Conservation (phyloP, 1,140 invertebrate species). For the Trissolcus basalis region DNA sequence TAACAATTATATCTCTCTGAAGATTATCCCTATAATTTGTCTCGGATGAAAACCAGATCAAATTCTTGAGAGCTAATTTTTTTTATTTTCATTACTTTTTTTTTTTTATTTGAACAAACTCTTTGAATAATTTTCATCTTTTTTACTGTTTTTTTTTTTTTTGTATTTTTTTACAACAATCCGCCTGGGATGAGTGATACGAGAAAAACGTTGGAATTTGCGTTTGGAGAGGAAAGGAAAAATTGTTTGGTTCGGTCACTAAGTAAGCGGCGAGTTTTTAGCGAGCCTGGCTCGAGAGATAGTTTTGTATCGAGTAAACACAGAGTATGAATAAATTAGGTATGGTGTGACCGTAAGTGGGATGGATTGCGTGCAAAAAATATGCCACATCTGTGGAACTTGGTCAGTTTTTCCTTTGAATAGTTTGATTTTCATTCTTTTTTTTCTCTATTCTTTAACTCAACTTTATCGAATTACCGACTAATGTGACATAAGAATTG, state of each 20-base stretch:
- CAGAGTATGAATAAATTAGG: conserved; percentile 47
- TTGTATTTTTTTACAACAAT: no score
- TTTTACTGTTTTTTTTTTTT: no score
- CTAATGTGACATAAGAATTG: no score
- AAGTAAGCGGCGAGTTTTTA: conserved; percentile 3
- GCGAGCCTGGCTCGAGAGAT: conserved; percentile 19
- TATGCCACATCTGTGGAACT: conserved; percentile 43
- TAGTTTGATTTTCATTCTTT: neutral
- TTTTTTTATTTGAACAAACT: no score
- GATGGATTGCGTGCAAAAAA: conserved; percentile 46
- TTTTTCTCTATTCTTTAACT: conserved; percentile 10
- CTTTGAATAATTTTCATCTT: no score
- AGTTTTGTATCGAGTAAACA: conserved; percentile 24
- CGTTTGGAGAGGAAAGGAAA: neutral
- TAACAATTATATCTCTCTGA: conserved; percentile 20
- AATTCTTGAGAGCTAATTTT: conserved; percentile 25
- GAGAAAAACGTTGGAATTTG: no score
- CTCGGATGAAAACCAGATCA: neutral
- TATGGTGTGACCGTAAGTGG: conserved; percentile 15
- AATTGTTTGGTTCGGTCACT: neutral
- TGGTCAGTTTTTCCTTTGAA: neutral
- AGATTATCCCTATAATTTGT: conserved; percentile 6
- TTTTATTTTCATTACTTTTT: no score
- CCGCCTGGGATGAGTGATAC: no score
- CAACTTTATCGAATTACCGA: conserved; percentile 28